Conservation (phyloP, 2,888 invertebrate species). For the Diaphora mendica region DNA sequence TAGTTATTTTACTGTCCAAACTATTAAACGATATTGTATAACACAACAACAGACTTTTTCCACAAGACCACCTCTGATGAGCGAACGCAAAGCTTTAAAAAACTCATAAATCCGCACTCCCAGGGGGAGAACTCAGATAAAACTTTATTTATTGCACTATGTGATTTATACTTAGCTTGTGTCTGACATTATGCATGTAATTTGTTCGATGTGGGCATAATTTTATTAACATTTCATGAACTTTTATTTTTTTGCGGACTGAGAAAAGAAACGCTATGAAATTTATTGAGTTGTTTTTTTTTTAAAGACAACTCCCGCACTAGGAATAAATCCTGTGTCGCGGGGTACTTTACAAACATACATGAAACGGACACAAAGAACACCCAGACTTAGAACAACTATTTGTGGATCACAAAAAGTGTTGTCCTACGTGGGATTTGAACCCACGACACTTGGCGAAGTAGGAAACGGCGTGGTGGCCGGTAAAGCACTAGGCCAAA, state of each 20-base stretch:
- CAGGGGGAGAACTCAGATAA: slow-evolving; percentile 71
- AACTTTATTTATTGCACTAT: slow-evolving; percentile 72
- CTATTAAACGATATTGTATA: neutral
- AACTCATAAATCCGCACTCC: slow-evolving; percentile 70
- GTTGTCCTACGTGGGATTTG: too few species aligned
- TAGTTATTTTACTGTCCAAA: slow-evolving; percentile 2
- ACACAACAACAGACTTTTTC: slow-evolving; percentile 15
- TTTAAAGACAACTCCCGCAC: too few species aligned
- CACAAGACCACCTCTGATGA: slow-evolving; percentile 30
- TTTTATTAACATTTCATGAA: slow-evolving; percentile 32
- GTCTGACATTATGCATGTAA: slow-evolving; percentile 53
- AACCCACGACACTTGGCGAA: too few species aligned
- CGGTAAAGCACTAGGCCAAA: too few species aligned
- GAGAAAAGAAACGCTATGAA: neutral
- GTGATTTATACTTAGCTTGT: slow-evolving; percentile 69
- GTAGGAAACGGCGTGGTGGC: too few species aligned
- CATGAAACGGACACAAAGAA: too few species aligned
- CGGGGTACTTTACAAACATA: too few species aligned
- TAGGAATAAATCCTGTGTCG: too few species aligned
- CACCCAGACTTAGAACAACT: too few species aligned
- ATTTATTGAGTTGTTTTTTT: neutral
- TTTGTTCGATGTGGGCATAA: slow-evolving; percentile 37
- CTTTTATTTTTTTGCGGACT: slow-evolving; percentile 11
- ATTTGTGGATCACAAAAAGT: too few species aligned
- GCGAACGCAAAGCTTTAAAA: slow-evolving; percentile 58